phyloP scores from a whole-genome alignment of 2,888 invertebrate species.

The Cephus nigrinus region DNA sequence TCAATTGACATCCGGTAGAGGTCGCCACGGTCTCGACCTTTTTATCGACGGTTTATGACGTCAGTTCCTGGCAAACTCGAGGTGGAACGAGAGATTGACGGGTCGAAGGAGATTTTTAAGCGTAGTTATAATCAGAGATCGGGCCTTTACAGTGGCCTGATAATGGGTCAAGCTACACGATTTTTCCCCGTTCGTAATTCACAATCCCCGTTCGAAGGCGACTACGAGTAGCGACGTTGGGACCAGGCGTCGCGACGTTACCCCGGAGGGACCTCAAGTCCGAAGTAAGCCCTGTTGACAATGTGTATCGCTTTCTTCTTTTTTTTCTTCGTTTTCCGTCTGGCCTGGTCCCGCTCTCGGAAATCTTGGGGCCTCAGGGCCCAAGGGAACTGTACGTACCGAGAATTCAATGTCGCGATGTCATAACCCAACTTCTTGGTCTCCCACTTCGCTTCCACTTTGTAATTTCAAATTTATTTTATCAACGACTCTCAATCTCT shows the following conservation, averaged over 20 bases:
- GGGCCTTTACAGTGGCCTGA: conserved; percentile 7
- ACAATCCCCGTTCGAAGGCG: background rate
- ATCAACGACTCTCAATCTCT: background rate
- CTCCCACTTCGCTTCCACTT: background rate
- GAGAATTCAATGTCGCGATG: background rate
- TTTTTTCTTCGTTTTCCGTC: conserved; percentile 4
- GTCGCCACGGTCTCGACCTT: background rate
- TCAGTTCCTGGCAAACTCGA: background rate
- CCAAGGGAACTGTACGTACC: background rate
- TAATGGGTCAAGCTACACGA: conserved; percentile 12
- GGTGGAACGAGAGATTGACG: background rate
- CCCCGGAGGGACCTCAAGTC: background rate
- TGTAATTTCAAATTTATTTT: background rate
- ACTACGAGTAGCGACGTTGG: background rate
- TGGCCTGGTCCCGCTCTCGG: background rate
- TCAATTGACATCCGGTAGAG: background rate
- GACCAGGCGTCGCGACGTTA: conserved; percentile 1
- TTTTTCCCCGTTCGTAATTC: background rate
- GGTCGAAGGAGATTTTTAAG: background rate
- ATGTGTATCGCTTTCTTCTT: background rate
- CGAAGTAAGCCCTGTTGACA: background rate
- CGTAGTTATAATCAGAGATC: conserved; percentile 10
- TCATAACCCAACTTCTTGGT: background rate
- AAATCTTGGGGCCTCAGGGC: background rate
- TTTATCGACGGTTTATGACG: background rate